Percentiles rank a stretch among this genome's conserved stretches.
phyloP scores from a whole-genome alignment of 1,140 invertebrate species.

The Thalassaphorura encarpata region DNA sequence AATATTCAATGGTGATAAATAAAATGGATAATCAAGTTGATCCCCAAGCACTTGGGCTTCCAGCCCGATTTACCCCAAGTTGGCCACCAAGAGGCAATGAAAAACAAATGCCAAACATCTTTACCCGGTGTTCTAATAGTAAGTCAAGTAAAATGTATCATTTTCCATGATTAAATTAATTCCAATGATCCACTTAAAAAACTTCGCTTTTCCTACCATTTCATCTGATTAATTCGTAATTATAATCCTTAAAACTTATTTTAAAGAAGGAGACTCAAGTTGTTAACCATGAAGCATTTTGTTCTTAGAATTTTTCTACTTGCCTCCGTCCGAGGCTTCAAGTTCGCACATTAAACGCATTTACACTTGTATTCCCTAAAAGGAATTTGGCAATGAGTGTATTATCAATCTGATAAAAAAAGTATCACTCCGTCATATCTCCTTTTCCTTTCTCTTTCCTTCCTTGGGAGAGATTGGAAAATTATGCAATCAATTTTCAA shows the following conservation, averaged over 20 bases:
- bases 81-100: constrained; percentile 6
- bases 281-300: background rate
- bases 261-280: background rate
- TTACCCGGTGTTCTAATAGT: constrained; percentile 10
- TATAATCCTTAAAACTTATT: background rate
- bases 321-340: background rate
- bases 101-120: constrained; percentile 6
- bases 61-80: constrained; percentile 7
- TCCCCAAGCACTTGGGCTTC: background rate
- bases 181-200: background rate
- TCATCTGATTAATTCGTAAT: background rate
- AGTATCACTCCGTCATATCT: too few species aligned
- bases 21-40: background rate
- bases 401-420: too few species aligned
- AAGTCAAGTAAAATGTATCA: background rate
- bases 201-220: background rate
- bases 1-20: too few species aligned
- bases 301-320: background rate
- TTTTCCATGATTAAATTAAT: background rate
- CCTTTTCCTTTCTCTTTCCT: too few species aligned
- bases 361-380: too few species aligned
- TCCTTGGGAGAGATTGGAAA: too few species aligned
- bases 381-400: too few species aligned
- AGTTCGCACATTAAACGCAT: too few species aligned
- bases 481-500: background rate